phyloP scores from a whole-genome alignment of 2,113 vertebrate species.

The Ascaphus truei region DNA sequence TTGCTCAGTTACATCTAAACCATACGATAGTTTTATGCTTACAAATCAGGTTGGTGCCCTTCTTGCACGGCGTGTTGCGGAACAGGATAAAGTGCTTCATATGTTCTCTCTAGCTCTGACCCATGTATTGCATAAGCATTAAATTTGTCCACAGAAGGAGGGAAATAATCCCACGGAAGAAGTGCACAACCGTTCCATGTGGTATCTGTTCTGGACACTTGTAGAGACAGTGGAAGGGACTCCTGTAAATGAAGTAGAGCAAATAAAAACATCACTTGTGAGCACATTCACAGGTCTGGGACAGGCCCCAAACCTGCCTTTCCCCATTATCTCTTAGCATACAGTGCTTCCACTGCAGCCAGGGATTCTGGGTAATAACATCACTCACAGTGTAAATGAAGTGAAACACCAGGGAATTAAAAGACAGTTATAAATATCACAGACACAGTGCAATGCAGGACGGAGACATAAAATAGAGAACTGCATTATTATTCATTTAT shows the following conservation, averaged over 20 bases:
- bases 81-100: slow-evolving; percentile 64
- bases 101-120: slow-evolving; percentile 51
- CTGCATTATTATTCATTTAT: too few species aligned
- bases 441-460: too few species aligned
- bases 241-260: slow-evolving; percentile 9
- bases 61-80: slow-evolving; percentile 47
- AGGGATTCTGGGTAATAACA: too few species aligned
- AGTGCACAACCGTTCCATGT: slow-evolving; percentile 58
- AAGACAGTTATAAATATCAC: too few species aligned
- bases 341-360: too few species aligned
- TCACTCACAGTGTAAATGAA: too few species aligned
- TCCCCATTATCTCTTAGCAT: too few species aligned
- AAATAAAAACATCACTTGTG: too few species aligned
- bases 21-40: slow-evolving; percentile 43
- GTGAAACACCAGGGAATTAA: too few species aligned
- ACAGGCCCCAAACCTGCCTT: too few species aligned
- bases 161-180: slow-evolving; percentile 68
- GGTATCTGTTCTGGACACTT: slow-evolving; percentile 45
- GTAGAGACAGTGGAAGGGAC: slow-evolving; percentile 38
- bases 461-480: too few species aligned
- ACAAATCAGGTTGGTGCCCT: slow-evolving; percentile 69
- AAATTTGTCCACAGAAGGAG: slow-evolving; percentile 56
- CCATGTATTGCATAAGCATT: slow-evolving; percentile 70
- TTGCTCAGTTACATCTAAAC: neutral
- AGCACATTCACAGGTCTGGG: too few species aligned